Conservation (phyloP, 2,888 invertebrate genomes). For the Heliconius aoede region DNA sequence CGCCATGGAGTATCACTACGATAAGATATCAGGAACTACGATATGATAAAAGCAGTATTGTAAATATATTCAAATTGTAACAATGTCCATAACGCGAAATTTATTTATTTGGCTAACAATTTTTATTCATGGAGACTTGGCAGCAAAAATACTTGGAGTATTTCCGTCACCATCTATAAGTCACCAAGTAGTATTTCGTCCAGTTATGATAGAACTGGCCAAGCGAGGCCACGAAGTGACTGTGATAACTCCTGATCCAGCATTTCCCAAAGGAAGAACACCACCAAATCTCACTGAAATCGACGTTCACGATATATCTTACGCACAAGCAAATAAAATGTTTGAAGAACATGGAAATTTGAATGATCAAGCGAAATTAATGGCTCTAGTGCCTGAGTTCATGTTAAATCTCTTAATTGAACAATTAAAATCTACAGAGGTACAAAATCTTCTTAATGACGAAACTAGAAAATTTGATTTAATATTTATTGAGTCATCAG, state of each 20-base stretch:
- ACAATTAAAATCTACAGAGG: constrained; percentile 45
- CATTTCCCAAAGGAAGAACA: constrained; percentile 56
- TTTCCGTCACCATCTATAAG: constrained; percentile 67
- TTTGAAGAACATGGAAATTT: constrained; percentile 36
- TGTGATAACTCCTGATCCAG: constrained; percentile 62
- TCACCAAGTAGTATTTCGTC: constrained; percentile 54
- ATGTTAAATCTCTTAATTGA: constrained; percentile 46
- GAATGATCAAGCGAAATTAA: constrained; percentile 16
- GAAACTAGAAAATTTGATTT: constrained; percentile 55
- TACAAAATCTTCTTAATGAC: constrained; percentile 44
- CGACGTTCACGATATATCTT: constrained; percentile 60
- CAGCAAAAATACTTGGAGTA: constrained; percentile 61
- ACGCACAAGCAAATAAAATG: constrained; percentile 47
- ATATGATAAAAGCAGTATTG: background rate
- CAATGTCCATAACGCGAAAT: background rate
- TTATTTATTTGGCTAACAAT: background rate
- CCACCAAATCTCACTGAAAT: constrained; percentile 61
- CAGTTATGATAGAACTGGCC: constrained; percentile 59
- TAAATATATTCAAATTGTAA: background rate
- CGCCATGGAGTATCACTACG: background rate
- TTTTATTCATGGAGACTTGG: constrained; percentile 28
- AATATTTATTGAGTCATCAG: constrained; percentile 56
- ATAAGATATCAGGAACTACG: too few species aligned
- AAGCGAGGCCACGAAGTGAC: constrained; percentile 66
- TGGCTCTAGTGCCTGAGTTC: constrained; percentile 20